Conservation (phyloP, 2,113 vertebrate species). For the Ahaetulla prasina region DNA sequence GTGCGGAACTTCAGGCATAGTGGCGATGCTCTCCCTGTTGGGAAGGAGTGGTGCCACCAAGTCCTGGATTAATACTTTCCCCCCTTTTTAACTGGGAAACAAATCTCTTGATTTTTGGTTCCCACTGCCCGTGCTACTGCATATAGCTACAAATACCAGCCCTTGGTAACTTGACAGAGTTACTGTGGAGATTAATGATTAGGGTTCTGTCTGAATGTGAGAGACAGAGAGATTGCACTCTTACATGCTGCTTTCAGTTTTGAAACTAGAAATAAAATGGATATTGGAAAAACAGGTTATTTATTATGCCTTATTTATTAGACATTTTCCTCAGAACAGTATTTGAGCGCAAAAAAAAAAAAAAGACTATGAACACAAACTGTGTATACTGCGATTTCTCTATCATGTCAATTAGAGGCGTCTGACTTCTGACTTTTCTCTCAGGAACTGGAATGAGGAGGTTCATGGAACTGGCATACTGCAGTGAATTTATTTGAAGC, state of each 20-base stretch:
- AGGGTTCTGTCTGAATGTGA: conserved; percentile 7
- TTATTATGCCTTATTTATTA: background rate
- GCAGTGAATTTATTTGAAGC: background rate
- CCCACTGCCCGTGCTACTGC: background rate
- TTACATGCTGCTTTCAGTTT: conserved; percentile 31
- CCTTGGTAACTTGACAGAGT: background rate
- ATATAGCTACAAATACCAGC: background rate
- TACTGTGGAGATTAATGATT: conserved; percentile 4
- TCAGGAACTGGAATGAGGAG: background rate
- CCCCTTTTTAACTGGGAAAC: background rate
- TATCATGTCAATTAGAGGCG: background rate
- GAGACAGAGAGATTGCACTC: background rate
- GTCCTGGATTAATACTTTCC: background rate
- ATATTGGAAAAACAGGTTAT: background rate
- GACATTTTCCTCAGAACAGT: background rate
- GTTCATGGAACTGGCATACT: background rate
- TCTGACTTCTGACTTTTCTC: background rate
- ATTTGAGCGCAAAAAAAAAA: background rate
- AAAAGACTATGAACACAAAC: background rate
- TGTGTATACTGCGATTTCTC: background rate
- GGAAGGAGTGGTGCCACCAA: background rate
- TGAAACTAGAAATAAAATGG: background rate
- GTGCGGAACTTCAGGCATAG: background rate
- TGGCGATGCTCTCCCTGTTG: background rate
- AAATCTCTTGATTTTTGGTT: background rate